Conservation (phyloP, 23 tunicate genomes). For the Ascidia mentula region DNA sequence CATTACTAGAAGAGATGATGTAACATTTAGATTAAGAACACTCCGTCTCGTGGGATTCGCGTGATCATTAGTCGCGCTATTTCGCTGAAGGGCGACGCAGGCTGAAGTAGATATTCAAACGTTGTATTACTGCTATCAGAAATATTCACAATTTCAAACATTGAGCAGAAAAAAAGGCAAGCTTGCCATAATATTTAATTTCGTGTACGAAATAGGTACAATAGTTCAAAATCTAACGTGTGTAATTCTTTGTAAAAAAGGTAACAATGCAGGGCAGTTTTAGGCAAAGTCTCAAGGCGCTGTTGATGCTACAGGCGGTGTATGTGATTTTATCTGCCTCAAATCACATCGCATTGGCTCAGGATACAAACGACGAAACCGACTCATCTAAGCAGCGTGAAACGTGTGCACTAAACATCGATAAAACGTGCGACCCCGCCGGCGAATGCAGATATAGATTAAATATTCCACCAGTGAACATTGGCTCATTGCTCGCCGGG, state of each 20-base stretch:
- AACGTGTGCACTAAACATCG: constrained; percentile 5
- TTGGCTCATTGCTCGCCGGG: neutral
- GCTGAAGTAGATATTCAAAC: no score
- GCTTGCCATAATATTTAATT: no score
- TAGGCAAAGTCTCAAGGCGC: neutral
- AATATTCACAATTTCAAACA: no score
- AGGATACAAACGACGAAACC: neutral
- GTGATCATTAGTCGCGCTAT: neutral
- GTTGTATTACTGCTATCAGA: no score
- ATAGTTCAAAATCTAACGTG: neutral
- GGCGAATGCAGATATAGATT: neutral
- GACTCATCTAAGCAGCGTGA: neutral
- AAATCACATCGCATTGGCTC: neutral
- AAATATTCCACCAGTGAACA: neutral
- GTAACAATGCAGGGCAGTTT: neutral
- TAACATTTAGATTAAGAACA: neutral
- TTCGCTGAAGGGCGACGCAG: no score
- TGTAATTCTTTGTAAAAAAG: no score
- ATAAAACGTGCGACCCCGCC: neutral
- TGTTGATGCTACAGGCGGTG: neutral
- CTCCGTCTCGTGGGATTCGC: neutral
- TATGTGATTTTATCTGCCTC: neutral
- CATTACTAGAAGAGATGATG: constrained; percentile 4
- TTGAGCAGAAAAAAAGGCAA: no score
- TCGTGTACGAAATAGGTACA: no score